Evolutionary conservation across 2,888 invertebrate genomes (phyloP), one percentile per base, ranked within the genome.

Genomic region (Chrysina gloriosa): DNA sequence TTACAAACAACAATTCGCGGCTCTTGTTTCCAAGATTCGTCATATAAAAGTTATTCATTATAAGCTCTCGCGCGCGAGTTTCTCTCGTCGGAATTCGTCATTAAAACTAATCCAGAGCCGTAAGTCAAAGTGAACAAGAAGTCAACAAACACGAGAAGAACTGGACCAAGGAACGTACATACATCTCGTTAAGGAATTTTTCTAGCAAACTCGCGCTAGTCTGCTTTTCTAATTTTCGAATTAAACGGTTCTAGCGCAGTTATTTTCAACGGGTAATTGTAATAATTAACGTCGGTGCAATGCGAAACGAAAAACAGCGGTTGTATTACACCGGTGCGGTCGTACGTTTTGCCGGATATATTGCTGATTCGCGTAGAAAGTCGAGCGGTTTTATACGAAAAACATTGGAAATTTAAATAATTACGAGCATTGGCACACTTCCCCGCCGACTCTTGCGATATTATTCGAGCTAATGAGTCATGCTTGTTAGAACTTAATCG

Each of bases 91-190:
- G 39, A 39, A 58, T 58, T 58, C 42, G 25, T 23, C 58, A 39
- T 58, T 58, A 56, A 56, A 56, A 23, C 23, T 56, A 56, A 56
- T 56, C 27, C 14, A 50, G 14, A n/a, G n/a, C 29, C 50, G 29
- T 50, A 27, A 27, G 27, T 27, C 25, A 25, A 29, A 27, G 14
- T 27, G 29, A 50, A 50, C 29, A 50, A 50, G 50, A 50, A 3
- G 50, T 5, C 29, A 50, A 50, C 11, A 50, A 50, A 25, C 50
- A 16, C 7, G 14, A 27, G 16, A 50, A 5, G 11, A 50, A 29
- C 50, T n/a, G n/a, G n/a, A n/a, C n/a, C n/a, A n/a, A n/a, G n/a
- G n/a, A n/a, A 16, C 14, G 7, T 50, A 6, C 27, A 14, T 50
- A 7, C 27, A 31, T 14, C 50, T 50, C 29, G 50, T 50, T 50